Base-by-base conservation (phyloP, 2,888 invertebrate genomes). In the Drosophila aldrichi region DNA sequence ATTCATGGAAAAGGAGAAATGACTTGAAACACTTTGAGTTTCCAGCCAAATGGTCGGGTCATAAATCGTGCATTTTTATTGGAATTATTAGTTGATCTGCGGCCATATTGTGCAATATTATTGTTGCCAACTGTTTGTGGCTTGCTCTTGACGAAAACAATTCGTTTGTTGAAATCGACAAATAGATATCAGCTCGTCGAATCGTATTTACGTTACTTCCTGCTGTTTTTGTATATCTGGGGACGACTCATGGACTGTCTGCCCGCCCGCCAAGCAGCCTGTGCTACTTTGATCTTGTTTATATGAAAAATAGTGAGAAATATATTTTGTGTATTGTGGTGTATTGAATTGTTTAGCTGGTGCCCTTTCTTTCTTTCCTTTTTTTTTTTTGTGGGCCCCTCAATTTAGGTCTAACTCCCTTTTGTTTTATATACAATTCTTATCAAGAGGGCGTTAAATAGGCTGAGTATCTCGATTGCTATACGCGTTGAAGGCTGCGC, bases 91-190 rank as follows among this genome's bases (percentile, higher is more conserved):
- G 77, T 80, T 91, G 82, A 90, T 90, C 84, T 89, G 91, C 60
- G 78, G 74, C 91, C 91, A 89, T 82, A 90, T 90, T 89, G 88
- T 83, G 87, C 85, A 77, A 85, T 81, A 84, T 82, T 87, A 70
- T 66, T 68, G 67, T 66, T 69, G 77, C 79, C 78, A 89, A 90
- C 84, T 89, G 89, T 84, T 61, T 59, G 74, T 44, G 65, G 46
- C 49, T 44, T 29, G 57, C 69, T 79, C 75, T 80, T 89, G 85
- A 90, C 81, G 81, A 90, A 86, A 88, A 81, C 84, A 90, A 83
- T 81, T 69, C 72, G 72, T 80, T 89, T 80, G 58, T 68, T 62
- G 56, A 62, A 72, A 80, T 77, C 78, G 72, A 73, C 61, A 79
- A 61, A 65, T 57, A 54, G 66, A 70, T 79, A 82, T 79, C 74